Percentiles rank a stretch among this genome's conserved stretches.
phyloP scores from a whole-genome alignment of 1,140 invertebrate genomes.

The Cotesia vestalis region DNA sequence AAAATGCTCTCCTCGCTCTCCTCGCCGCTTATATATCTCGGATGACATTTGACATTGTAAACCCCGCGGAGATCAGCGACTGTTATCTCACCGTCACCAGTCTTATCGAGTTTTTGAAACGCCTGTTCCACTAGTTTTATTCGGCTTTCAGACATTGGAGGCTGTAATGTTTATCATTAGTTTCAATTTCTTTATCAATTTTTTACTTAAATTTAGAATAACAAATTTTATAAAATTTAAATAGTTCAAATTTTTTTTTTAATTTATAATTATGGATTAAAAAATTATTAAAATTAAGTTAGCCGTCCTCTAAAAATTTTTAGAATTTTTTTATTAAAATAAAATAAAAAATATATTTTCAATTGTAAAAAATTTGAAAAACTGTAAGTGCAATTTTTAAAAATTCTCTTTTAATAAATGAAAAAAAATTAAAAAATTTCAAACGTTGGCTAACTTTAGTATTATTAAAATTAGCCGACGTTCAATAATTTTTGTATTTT shows the following conservation, averaged over 20 bases:
- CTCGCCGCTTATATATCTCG: conserved; percentile 89
- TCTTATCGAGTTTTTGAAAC: conserved; percentile 89
- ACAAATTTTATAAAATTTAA: neutral
- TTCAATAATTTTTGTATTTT: no score
- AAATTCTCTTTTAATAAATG: neutral
- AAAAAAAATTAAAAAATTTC: neutral
- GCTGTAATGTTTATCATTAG: conserved; percentile 68
- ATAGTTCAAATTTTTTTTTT: neutral
- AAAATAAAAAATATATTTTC: no score
- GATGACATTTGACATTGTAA: conserved; percentile 83
- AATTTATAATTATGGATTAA: neutral
- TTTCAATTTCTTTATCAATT: conserved; percentile 3
- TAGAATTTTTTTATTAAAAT: no score
- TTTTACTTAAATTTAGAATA: neutral
- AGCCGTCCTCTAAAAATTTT: no score
- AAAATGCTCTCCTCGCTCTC: conserved; percentile 88
- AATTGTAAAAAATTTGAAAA: no score
- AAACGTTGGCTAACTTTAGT: no score
- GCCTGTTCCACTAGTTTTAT: conserved; percentile 82
- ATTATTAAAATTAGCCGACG: neutral
- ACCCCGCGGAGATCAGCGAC: conserved; percentile 84
- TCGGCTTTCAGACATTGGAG: conserved; percentile 82
- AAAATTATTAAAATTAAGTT: neutral
- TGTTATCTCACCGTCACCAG: conserved; percentile 85
- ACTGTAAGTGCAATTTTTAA: neutral